Evolutionary conservation across 2,888 invertebrate species (phyloP), one percentile per base, ranked within the genome.

Genomic region (Philaethria dido): DNA sequence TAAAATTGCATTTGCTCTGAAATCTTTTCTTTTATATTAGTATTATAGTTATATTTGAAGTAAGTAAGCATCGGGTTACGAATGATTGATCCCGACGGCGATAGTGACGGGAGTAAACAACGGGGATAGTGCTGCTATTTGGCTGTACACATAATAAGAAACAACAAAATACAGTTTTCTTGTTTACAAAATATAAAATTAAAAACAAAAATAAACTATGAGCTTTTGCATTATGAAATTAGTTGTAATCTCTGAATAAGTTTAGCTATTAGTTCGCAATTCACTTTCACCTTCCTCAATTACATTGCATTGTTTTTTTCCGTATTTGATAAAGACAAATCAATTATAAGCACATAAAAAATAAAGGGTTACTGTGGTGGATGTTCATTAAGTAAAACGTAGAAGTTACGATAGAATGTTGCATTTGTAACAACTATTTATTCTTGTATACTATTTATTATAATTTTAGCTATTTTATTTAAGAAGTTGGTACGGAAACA

Each of bases 51-150:
- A 50, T 48, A 42, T 59, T 71, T 64, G 63, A 57, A 72, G 72
- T 70, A 66, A 69, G 59, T 66, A 68, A 69, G 67, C 76, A 74
- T 80, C 76, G 42, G 54, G 70, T 80, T 75, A 69, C 79, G 33
- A 54, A 70, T 80, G 80, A 80, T 80, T 71, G 80, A 80, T 80
- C 78, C 69, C 66, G 54, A 64, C 64, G 66, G 71, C 69, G 70
- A 74, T 75, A 72, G 74, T 75, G 75, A 59, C 62, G 57, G 45
- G 68, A 69, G 68, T 70, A 87, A 86, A 87, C 84, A 86, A n/a
- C 52, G 60, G 66, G 70, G 66, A 68, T 64, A 72, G 68, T 63
- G 36, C 39, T 36, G 33, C 42, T 42, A 20, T 29, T 42, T 20
- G 42, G 42, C 22, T 47, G n/a, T 44, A 44, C 29, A 29, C 45